Evolutionary conservation across 2,797 vertebrate genomes (phyloP).

Genomic region (Phoebastria nigripes): DNA sequence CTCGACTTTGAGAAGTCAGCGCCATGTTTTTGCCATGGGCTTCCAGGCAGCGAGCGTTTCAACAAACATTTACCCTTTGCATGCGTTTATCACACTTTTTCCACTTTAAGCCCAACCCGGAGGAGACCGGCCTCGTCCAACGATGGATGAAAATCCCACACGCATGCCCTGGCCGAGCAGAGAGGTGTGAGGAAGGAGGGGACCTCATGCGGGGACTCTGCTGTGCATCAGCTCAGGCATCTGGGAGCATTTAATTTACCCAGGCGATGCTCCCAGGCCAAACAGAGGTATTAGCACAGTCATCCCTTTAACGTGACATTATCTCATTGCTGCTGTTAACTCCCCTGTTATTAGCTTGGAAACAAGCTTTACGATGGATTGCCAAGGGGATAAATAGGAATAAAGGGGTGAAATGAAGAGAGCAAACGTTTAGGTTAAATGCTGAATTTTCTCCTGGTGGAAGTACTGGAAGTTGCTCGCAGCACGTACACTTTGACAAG

Average conservation of each 20-base stretch:
- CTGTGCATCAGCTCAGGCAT: background rate
- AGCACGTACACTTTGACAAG: background rate
- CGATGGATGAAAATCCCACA: background rate
- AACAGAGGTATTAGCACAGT: background rate
- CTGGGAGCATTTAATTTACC: background rate
- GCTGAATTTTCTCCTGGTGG: background rate
- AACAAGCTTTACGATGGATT: background rate
- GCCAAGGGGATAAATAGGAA: background rate
- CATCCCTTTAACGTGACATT: background rate
- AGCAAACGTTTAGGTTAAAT: background rate
- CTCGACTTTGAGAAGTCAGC: background rate
- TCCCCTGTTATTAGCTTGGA: background rate
- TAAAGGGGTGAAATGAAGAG: background rate
- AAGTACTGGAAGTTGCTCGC: background rate
- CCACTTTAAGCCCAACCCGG: background rate
- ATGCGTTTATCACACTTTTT: accelerated
- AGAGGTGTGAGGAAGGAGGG: background rate
- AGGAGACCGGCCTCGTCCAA: background rate
- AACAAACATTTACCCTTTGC: background rate
- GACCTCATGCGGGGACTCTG: background rate
- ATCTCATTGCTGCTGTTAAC: background rate
- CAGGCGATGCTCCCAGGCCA: background rate
- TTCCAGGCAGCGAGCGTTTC: background rate
- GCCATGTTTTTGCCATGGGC: accelerated
- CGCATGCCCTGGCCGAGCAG: accelerated